Evolutionary conservation across 2,888 invertebrate species (phyloP), one percentile per base, ranked within the genome.

Genomic region (Ophioninae sp.): DNA sequence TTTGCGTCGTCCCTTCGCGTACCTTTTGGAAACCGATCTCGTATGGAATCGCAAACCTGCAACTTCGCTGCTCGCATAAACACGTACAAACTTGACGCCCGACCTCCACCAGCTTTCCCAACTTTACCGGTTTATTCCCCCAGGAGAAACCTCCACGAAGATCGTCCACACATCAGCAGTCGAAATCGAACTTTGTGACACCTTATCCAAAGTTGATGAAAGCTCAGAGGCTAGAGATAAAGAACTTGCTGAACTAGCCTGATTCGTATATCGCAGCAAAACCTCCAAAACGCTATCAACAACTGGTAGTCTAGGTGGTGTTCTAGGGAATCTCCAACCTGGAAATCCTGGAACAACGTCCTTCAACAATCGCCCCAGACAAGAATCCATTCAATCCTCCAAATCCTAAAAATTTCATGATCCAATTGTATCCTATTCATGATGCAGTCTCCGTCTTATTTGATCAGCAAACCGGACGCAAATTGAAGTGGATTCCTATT

Each of bases 51-150:
- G 59, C 41, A 41, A 17, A 20, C 17, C 5, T 7, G 6, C 39
- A 39, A 17, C 51, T 51, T 17, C 17, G 51, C 2, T 51, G 17
- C 51, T 58, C 30, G 63, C 30, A 75, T 37, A 39, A 30, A 65
- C 37, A 51, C 23, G 65, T 41, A 65, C 44, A 65, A 10, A 39
- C 51, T 51, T 51, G 51, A 13, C 51, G 51, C 51, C 13, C 13
- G 17, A 6, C 5, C 75, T 72, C 75, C 74, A 78, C n/a, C 71
- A 75, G 65, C 74, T 75, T 81, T 61, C 64, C n/a, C 41, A 84
- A 84, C 65, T 84, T 84, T 75, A 13, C 51, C 81, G 78, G 81
- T 72, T 44, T 39, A 72, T 37, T 39, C 73, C 81, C 41, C 74
- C 6, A 17, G 51, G 78, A 80, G 73, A 80, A 67, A 72, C 41